These are phyloP conservation scores for Callitettix versicolor DNA, from an alignment of 1,140 invertebrate species.

Conservation along the genomic window DNA sequence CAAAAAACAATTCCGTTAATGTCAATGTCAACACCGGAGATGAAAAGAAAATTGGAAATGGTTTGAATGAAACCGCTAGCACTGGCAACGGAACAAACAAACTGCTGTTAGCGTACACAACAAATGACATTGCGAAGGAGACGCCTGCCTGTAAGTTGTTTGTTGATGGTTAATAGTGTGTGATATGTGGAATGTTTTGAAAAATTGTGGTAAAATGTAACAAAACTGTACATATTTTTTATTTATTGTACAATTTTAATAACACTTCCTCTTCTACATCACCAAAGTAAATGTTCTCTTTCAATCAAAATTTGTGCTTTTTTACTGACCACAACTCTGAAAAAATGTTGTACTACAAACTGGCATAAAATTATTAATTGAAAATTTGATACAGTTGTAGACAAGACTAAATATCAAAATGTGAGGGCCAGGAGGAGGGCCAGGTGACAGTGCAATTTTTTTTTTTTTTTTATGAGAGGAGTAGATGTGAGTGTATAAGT, in stretches of 20 bases:
- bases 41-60: conserved; percentile 31
- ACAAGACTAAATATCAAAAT: too few relatives aligned
- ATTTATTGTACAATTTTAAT: not conserved
- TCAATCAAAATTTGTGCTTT: not conserved
- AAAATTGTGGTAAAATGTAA: not conserved
- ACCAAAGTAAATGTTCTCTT: too few relatives aligned
- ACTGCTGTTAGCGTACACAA: conserved; percentile 42
- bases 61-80: conserved; percentile 11
- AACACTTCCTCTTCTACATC: too few relatives aligned
- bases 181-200: not conserved
- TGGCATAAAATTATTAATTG: too few relatives aligned
- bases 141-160: conserved; percentile 11
- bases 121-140: conserved; percentile 58
- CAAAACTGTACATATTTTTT: too few relatives aligned
- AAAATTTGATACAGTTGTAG: too few relatives aligned
- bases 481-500: too few relatives aligned
- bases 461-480: too few relatives aligned
- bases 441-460: too few relatives aligned
- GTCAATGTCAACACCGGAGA: conserved; percentile 35
- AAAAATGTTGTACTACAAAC: too few relatives aligned
- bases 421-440: too few relatives aligned
- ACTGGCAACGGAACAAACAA: conserved; percentile 20
- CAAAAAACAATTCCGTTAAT: conserved; percentile 42
- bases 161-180: conserved; percentile 12
- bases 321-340: too few relatives aligned